Evolutionary conservation across 2,888 invertebrate species (phyloP), one percentile per base, ranked within the genome.

Genomic region (Campoplex nolae): DNA sequence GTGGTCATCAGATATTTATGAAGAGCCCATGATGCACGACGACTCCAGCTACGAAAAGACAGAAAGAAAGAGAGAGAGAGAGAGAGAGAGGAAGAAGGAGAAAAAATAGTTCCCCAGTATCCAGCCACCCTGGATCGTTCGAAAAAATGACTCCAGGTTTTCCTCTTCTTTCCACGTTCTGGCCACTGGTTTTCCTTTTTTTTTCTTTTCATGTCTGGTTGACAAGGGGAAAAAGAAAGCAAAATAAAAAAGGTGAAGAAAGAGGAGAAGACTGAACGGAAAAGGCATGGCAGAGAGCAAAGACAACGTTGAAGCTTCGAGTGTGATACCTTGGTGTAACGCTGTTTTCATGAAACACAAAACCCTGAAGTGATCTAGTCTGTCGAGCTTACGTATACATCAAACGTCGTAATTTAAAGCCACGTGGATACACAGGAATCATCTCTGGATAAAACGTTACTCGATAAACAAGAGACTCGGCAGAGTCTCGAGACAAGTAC

Each of bases 1-100:
- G 88, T 83, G 89, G 88, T 89, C 89, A 92, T 92, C 88, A 84
- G 89, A 89, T 92, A 92, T 92, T 92, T 92, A 92, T 90, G 87
- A 91, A 90, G 86, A 89, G 88, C 74, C 51, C 70, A 76, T 88
- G 88, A 88, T 87, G 86, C 89, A 89, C 87, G 84, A 87, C 88
- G 70, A 87, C 81, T 68, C 71, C 75, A 88, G 87, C 78, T 88
- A 77, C 78, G 58, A 68, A 83, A n/a, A 38, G 38, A 6, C 3
- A 38, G 38, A 38, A 6, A 6, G 6, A 3, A 38, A 38, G 38
- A 38, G 6, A 6, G 38, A 38, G 38, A 6, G n/a, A 38, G 38
- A 6, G 6, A 38, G 38, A 38, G 1, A 6, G 6, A 3, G 38
- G 6, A 38, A 38, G 38, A 38, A 38, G 38, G 38, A 38, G 38